Percentiles rank a stretch among this genome's conserved stretches.
Conservation (phyloP, 2,888 invertebrate genomes). For the Chrysomela aeneicollis region DNA sequence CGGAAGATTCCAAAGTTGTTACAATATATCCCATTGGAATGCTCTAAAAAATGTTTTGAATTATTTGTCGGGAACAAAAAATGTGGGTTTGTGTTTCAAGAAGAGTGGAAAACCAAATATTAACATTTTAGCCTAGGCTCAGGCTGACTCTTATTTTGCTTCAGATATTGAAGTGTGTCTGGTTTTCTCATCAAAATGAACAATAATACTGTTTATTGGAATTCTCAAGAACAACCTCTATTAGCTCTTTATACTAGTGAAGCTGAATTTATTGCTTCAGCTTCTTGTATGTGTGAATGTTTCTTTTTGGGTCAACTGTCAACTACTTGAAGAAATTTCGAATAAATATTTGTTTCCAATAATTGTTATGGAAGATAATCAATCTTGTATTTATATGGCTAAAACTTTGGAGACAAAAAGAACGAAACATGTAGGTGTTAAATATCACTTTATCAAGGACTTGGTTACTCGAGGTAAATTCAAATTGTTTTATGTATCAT, state of each 20-base stretch:
- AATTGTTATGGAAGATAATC: too few relatives aligned
- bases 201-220: too few relatives aligned
- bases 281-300: too few relatives aligned
- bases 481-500: not conserved
- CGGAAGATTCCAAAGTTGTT: too few relatives aligned
- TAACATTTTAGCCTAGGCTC: not conserved
- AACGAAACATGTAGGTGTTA: not conserved
- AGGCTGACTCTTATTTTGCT: not conserved
- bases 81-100: not conserved
- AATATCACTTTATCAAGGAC: not conserved
- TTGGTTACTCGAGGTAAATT: not conserved
- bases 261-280: not conserved
- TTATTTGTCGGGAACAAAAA: conserved; percentile 4
- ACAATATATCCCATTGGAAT: conserved; percentile 7
- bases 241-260: not conserved
- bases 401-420: not conserved
- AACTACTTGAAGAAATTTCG: not conserved
- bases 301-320: too few relatives aligned
- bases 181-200: too few relatives aligned
- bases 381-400: too few relatives aligned
- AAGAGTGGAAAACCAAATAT: conserved; percentile 8
- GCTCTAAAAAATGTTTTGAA: conserved; percentile 9
- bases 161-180: too few relatives aligned
- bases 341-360: too few relatives aligned
- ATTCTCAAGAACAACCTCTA: too few relatives aligned